Conservation (phyloP, 2,797 vertebrate species). For the Fistularia tabacaria region DNA sequence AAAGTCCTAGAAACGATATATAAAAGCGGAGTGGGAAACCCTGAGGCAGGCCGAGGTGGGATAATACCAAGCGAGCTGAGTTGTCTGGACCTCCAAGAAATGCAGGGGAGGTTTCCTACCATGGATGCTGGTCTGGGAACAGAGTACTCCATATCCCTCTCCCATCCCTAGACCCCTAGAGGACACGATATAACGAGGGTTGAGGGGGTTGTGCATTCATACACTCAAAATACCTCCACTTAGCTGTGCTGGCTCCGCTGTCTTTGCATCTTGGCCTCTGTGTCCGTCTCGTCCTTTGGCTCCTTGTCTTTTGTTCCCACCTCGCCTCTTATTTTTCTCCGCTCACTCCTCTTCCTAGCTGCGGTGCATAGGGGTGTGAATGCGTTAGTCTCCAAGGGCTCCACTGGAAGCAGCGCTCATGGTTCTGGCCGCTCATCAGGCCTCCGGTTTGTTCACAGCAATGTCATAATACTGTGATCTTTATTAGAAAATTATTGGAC, state of each 20-base stretch:
- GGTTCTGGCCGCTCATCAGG: constrained; percentile 51
- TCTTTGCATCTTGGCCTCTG: constrained; percentile 26
- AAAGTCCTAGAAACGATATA: no score
- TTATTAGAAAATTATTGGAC: constrained; percentile 22
- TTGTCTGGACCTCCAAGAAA: constrained; percentile 62
- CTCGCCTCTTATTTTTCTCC: constrained; percentile 9
- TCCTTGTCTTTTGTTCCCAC: constrained; percentile 25
- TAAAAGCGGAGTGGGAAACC: no score
- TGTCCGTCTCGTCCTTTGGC: constrained; percentile 18
- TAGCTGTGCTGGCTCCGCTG: constrained; percentile 19
- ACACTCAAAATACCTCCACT: constrained; percentile 61
- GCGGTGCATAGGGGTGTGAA: constrained; percentile 15
- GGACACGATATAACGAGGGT: constrained; percentile 35
- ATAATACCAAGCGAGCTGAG: constrained; percentile 26
- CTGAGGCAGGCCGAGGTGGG: constrained; percentile 26
- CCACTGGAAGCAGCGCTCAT: constrained; percentile 39
- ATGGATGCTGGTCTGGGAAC: constrained; percentile 67
- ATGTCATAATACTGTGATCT: constrained; percentile 49
- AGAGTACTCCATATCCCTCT: constrained; percentile 56
- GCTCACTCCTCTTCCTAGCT: constrained; percentile 3
- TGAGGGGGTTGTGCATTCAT: constrained; percentile 49
- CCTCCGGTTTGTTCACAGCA: constrained; percentile 24
- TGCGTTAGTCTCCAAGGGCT: constrained; percentile 26
- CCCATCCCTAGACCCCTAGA: constrained; percentile 45
- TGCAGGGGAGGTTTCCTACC: constrained; percentile 78